Base-by-base conservation (phyloP, 1,140 invertebrate genomes). In the Zaprionus vittiger region DNA sequence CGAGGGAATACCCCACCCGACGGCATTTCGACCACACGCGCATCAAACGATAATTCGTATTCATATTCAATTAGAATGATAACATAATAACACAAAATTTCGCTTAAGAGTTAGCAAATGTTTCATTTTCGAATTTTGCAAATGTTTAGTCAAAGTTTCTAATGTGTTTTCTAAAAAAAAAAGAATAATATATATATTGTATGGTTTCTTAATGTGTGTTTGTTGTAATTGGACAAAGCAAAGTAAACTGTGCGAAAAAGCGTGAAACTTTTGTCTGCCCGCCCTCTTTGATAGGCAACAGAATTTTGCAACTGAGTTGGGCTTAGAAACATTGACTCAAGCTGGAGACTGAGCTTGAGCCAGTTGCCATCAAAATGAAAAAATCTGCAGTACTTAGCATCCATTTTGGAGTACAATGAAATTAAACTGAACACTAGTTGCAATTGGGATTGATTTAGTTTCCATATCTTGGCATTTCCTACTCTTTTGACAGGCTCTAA, bases 221-320 rank as follows among this genome's bases (percentile, higher is more conserved):
- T 49, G 41, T 5, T 49, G 2, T 9, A 20, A 11, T 59, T 75
- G 41, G 44, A 74, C 84, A 86, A 86, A 87, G 83, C 83, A 87
- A 87, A 87, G 83, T 83, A 89, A 87, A 86, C 70, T 69, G 64
- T 59, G 44, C 38, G 20, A 54, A 65, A 41, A 52, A 60, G 38
- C 49, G 24, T 64, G 55, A 57, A 68, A 37, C 38, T 38, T 26
- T 74, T 68, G 34, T 49, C 31, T 11, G n/a, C 17, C n/a, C 44
- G 41, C 67, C 61, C 22, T 14, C 56, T 24, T 56, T 67, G 63
- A 31, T 9, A 31, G 28, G 28, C 28, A 31, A 31, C 28, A 31
- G 28, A 31, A 31, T 31, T 31, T 31, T 31, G 28, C 28, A 31
- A 28, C 6, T 28, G 28, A 28, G 28, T 28, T 28, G 28, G 28